Base-by-base conservation (phyloP, 1,140 invertebrate species). In the Teleopsis dalmanni region DNA sequence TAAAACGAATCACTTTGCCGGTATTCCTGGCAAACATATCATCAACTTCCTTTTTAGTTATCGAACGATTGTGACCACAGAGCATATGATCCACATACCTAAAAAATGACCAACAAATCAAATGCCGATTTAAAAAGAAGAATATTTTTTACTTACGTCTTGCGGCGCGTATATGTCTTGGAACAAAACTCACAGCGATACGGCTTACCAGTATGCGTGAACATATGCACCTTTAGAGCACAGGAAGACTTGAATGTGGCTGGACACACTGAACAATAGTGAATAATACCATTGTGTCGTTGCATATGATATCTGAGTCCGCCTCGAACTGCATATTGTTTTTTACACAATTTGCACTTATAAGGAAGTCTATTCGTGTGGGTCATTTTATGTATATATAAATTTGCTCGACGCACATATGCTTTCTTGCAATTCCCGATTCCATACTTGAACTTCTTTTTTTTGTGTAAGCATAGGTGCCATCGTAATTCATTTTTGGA, bases 301-400 rank as follows among this genome's bases (percentile, higher is more conserved):
- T 52, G 50, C 50, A 52, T 10, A 19, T 52, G 50, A 43, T 52
- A 52, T 4, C 45, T 52, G 3, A 52, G 38, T 10, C 38, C 13
- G 3, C 47, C 50, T 25, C 48, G 47, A 6, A 52, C 44, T 8
- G 45, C 40, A 21, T 43, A 52, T 19, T 45, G 44, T 44, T 48
- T 52, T 23, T 43, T 27, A 23, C 50, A 52, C 3, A 47, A 29
- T 19, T 52, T 44, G 25, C 50, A 52, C 5, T 14, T 31, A 29
- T 43, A 52, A 1, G 50, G 50, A 16, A 48, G 23, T 34, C 48
- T 45, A 3, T 45, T 45, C 16, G 50, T 52, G 26, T 52, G 50
- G 3, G 33, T 37, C 5, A 44, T 37, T 25, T 47, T 52, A 18
- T 52, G 50, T n/a, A 52, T 40, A 23, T 29, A 33, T 22, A 52